Conservation (phyloP, 2,797 vertebrate species). For the Limnodromus scolopaceus region DNA sequence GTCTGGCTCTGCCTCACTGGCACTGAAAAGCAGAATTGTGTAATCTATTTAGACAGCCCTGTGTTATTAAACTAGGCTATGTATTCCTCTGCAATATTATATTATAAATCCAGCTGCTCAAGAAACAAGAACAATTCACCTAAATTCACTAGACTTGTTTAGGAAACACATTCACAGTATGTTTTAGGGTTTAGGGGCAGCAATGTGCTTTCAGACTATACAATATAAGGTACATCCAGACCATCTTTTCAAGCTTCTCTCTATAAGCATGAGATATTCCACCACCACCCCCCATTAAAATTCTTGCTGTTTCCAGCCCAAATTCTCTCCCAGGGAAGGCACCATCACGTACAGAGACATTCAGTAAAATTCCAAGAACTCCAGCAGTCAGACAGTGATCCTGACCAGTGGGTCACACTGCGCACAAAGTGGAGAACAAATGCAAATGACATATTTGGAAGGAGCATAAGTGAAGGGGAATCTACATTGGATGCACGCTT, state of each 20-base stretch:
- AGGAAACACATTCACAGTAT: neutral
- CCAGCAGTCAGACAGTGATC: neutral
- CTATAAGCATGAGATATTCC: neutral
- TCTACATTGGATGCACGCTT: neutral
- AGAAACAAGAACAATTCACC: neutral
- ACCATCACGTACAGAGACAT: rapidly evolving
- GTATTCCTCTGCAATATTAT: neutral
- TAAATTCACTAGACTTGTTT: neutral
- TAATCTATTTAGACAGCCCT: neutral
- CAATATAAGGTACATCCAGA: neutral
- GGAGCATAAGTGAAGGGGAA: neutral
- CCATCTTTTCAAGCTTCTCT: neutral
- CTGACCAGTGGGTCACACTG: neutral
- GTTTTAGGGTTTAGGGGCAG: neutral
- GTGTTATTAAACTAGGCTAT: neutral
- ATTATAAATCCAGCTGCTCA: neutral
- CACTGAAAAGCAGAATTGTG: neutral
- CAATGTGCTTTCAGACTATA: neutral
- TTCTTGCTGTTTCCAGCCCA: neutral
- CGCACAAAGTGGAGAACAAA: neutral
- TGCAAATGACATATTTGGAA: neutral
- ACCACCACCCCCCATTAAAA: rapidly evolving
- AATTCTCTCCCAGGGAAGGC: neutral
- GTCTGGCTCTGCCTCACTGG: neutral
- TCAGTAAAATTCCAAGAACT: neutral